These are phyloP conservation scores for Megaceryle maxima DNA, from an alignment of 2,113 vertebrate species.

Conservation along the genomic window DNA sequence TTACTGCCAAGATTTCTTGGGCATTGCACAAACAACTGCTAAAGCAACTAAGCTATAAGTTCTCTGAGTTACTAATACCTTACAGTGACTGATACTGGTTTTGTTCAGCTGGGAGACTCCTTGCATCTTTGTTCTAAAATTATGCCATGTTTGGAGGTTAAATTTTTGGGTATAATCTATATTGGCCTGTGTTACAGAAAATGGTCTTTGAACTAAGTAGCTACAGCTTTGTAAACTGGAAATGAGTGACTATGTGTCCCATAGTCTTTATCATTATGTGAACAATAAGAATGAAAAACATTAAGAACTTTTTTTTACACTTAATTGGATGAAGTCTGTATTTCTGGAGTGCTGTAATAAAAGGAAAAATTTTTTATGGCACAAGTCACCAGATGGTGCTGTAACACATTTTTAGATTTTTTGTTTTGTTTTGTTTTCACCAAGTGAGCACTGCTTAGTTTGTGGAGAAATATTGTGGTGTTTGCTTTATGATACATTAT, in stretches of 20 bases:
- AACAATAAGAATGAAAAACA: not conserved
- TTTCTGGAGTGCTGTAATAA: not conserved
- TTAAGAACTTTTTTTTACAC: not conserved
- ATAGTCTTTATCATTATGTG: not conserved
- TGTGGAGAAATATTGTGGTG: not conserved
- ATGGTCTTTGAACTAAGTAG: not conserved
- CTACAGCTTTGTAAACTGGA: not conserved
- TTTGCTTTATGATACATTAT: not conserved
- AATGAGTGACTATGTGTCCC: not conserved
- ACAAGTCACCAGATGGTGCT: constrained; percentile 63
- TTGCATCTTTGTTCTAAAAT: not conserved
- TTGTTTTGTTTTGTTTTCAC: not conserved
- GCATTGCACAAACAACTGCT: not conserved
- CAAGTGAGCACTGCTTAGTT: not conserved
- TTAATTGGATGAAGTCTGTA: not conserved
- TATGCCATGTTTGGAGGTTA: not conserved
- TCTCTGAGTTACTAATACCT: not conserved
- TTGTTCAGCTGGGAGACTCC: not conserved
- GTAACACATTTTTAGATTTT: not conserved
- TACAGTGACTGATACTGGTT: not conserved
- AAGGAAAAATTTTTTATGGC: not conserved
- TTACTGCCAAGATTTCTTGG: not conserved
- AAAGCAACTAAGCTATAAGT: not conserved
- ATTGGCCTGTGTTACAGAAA: not conserved
- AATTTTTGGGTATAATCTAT: not conserved